phyloP scores from a whole-genome alignment of 2,888 invertebrate genomes.

The Carpatolechia fugitivella region DNA sequence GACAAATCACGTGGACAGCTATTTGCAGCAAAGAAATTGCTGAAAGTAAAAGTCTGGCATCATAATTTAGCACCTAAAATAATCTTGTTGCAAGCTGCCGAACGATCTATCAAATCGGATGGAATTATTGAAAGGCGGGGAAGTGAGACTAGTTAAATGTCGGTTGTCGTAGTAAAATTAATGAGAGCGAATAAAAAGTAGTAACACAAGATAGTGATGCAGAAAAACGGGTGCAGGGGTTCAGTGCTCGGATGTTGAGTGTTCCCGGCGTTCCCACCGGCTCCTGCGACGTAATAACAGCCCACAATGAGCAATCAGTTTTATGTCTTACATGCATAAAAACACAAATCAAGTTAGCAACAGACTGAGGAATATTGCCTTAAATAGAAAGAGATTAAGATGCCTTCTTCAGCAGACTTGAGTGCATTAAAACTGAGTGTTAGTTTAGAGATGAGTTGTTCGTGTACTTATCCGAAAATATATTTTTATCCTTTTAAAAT shows the following conservation, averaged over 20 bases:
- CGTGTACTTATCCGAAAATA: no score
- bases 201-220: conserved; percentile 44
- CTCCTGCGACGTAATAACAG: conserved; percentile 50
- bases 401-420: no score
- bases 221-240: conserved; percentile 63
- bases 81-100: not conserved
- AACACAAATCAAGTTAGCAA: not conserved
- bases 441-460: no score
- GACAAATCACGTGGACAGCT: no score
- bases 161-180: conserved; percentile 46
- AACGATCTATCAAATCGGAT: conserved; percentile 2
- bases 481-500: no score
- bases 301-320: conserved; percentile 55
- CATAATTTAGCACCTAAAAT: not conserved
- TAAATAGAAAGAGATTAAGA: no score
- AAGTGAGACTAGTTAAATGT: conserved; percentile 20
- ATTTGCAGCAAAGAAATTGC: no score
- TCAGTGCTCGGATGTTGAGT: conserved; percentile 53
- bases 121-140: not conserved
- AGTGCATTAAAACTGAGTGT: no score
- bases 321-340: conserved; percentile 32
- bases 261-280: conserved; percentile 54
- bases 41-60: not conserved
- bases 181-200: conserved; percentile 44
- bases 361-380: not conserved